Base-by-base conservation (phyloP, 2,113 vertebrate genomes). In the Alethe castanea region DNA sequence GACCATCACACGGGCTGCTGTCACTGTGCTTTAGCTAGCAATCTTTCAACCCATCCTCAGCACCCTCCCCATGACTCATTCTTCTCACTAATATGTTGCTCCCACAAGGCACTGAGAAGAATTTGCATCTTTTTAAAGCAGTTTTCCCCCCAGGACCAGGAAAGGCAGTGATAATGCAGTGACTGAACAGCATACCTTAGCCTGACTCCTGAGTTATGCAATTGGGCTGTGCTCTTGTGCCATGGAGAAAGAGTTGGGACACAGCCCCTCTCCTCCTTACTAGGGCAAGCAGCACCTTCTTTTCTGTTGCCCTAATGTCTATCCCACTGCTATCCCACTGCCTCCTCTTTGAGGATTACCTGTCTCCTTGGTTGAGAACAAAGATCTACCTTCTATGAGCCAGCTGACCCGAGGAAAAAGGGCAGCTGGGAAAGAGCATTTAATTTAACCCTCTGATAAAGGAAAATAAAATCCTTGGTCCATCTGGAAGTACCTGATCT, bases 391-490 rank as follows among this genome's bases (percentile, higher is more conserved):
- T 95, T 97, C 94, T 91, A 97, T 97, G 92, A 96, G 69, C 9
- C 50, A 95, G 64, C 29, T 5, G 79, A 94, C 72, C n/a, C 0
- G 4, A 90, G 66, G 38, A 48, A 92, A 90, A 94, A 82, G 40
- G 47, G 87, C 31, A 87, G 61, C 73, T 94, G 36, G 33, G 36
- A 86, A 96, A 94, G 33, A 90, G 22, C 92, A 97, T 97, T 97
- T 96, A 95, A 96, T 97, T 95, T 95, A 97, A 96, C 92, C 74
- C 88, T 96, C 91, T 96, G 95, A 97, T 97, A 97, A 98, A 92
- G 71, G 79, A 91, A 95, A 94, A 86, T 66, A 94, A 96, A 96
- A 96, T 88, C 81, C 61, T 82, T 65, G 79, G 85, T 78, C 92
- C 90, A 76, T 86, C 90, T 94, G 88, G 70, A 92, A 96, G 82